These are phyloP conservation scores for Venusia cambrica DNA, from an alignment of 2,888 invertebrate species.

Conservation along the genomic window DNA sequence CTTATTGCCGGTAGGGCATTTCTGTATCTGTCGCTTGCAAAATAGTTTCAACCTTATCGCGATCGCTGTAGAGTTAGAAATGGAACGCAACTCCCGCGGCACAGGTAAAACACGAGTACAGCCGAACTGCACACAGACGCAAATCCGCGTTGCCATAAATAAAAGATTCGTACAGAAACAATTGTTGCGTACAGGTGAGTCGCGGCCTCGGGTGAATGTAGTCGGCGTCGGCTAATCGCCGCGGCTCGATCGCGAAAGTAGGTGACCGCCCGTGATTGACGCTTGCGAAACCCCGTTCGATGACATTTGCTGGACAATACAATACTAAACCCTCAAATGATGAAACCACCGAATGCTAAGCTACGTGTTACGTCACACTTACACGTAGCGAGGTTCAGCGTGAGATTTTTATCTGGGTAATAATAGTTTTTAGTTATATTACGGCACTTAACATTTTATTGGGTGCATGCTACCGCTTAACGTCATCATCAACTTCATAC, in stretches of 20 bases:
- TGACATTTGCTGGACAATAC: slow-evolving; percentile 77
- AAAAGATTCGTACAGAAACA: slow-evolving; percentile 81
- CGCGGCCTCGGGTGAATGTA: slow-evolving; percentile 77
- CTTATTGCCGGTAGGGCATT: slow-evolving; percentile 80
- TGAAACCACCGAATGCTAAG: slow-evolving; percentile 51
- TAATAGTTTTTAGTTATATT: slow-evolving; percentile 20
- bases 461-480: slow-evolving; percentile 12
- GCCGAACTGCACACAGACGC: slow-evolving; percentile 63
- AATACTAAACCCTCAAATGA: slow-evolving; percentile 66
- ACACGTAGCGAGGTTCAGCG: slow-evolving; percentile 20
- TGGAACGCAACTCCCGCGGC: slow-evolving; percentile 27
- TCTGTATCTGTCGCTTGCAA: slow-evolving; percentile 46
- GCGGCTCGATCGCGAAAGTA: slow-evolving; percentile 78
- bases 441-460: slow-evolving; percentile 18
- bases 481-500: slow-evolving; percentile 9
- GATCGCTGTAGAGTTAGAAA: slow-evolving; percentile 36
- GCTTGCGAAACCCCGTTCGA: slow-evolving; percentile 78
- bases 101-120: slow-evolving; percentile 78
- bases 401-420: slow-evolving; percentile 18
- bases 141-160: slow-evolving; percentile 72
- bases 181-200: slow-evolving; percentile 80
- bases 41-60: slow-evolving; percentile 39
- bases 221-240: slow-evolving; percentile 71
- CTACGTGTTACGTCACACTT: slow-evolving; percentile 33
- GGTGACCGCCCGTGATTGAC: slow-evolving; percentile 80